Evolutionary conservation across 2,113 vertebrate species (phyloP).

Genomic region (Raja brachyura): DNA sequence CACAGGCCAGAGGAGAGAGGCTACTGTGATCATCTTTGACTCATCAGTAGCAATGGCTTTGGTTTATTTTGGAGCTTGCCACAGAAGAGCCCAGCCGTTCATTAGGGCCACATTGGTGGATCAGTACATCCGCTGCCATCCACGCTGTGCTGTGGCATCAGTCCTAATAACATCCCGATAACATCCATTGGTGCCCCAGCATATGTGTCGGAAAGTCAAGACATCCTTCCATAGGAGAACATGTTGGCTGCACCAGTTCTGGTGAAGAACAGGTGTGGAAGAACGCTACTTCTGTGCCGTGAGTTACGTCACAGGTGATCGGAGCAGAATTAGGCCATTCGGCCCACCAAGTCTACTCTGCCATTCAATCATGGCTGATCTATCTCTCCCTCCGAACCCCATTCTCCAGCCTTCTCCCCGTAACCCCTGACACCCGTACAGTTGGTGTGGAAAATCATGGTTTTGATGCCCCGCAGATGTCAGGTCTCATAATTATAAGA

Average conservation of each 20-base stretch:
- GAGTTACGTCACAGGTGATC: no score
- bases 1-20: no score
- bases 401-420: no score
- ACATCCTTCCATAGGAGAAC: neutral
- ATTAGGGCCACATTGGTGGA: no score
- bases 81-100: neutral
- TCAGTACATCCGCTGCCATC: neutral
- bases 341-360: no score
- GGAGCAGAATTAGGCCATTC: no score
- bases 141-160: neutral
- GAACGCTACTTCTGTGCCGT: neutral
- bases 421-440: no score
- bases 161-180: neutral
- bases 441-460: neutral
- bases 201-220: neutral
- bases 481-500: neutral
- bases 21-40: neutral
- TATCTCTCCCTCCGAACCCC: no score
- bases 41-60: neutral
- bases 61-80: no score
- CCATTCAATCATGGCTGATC: no score
- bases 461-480: neutral
- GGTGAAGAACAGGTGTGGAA: neutral
- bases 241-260: neutral
- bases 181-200: neutral